These are phyloP conservation scores for Pyrgilauda ruficollis DNA, from an alignment of 2,113 vertebrate genomes.

Conservation along the genomic window DNA sequence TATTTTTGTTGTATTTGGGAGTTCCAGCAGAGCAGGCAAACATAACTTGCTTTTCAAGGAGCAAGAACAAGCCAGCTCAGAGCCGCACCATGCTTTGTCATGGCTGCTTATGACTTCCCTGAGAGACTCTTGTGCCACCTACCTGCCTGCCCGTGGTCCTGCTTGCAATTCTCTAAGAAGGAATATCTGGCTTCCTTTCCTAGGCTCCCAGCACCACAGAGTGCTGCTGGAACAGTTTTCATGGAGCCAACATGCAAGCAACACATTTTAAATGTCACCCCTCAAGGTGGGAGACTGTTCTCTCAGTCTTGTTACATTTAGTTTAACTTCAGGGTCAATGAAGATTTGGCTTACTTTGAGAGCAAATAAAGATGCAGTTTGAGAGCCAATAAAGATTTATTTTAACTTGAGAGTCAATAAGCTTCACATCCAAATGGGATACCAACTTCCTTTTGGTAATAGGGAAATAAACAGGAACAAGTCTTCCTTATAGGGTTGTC, in stretches of 20 bases:
- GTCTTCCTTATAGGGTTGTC: not conserved
- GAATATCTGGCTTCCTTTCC: not conserved
- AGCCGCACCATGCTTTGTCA: accelerated
- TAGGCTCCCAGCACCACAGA: not conserved
- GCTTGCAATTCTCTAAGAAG: not conserved
- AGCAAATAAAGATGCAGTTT: not conserved
- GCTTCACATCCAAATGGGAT: not conserved
- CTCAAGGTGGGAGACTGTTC: not conserved
- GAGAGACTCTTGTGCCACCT: not conserved
- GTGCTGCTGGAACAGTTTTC: not conserved
- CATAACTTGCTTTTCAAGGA: not conserved
- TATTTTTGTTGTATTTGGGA: not conserved
- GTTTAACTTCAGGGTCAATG: not conserved
- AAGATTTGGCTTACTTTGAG: not conserved
- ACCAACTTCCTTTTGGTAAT: not conserved
- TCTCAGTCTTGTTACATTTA: not conserved
- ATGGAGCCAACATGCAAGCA: not conserved
- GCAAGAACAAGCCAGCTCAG: not conserved
- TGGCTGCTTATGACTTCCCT: not conserved
- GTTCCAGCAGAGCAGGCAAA: not conserved
- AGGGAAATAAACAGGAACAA: not conserved
- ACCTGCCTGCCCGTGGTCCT: not conserved
- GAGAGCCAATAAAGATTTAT: not conserved
- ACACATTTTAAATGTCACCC: not conserved
- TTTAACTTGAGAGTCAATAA: constrained; percentile 5